phyloP scores from a whole-genome alignment of 2,888 invertebrate species.

The Pimpla rufipes region DNA sequence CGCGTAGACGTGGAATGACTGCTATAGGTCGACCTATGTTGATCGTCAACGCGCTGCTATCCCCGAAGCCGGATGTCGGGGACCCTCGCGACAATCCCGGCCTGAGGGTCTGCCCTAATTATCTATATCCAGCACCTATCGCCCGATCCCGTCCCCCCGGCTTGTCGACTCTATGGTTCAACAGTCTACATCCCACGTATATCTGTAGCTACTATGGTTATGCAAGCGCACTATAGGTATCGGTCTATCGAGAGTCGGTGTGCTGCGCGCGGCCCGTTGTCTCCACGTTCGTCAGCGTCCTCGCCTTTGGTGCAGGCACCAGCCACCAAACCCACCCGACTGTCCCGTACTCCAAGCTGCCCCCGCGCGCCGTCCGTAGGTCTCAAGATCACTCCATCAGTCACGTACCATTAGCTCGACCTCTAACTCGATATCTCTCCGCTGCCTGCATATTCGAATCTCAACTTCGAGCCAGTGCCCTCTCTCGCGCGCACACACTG shows the following conservation, averaged over 20 bases:
- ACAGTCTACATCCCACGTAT: slow-evolving; percentile 32
- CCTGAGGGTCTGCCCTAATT: slow-evolving; percentile 57
- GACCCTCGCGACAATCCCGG: slow-evolving; percentile 41
- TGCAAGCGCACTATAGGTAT: slow-evolving; percentile 31
- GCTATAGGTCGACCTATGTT: neutral
- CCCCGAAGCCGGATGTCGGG: neutral
- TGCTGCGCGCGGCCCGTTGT: slow-evolving; percentile 32
- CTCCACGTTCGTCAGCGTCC: slow-evolving; percentile 36
- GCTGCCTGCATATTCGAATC: slow-evolving; percentile 43
- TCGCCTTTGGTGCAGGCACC: slow-evolving; percentile 9
- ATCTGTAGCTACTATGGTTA: slow-evolving; percentile 3
- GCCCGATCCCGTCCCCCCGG: slow-evolving; percentile 16
- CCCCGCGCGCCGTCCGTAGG: slow-evolving; percentile 41
- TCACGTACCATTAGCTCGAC: slow-evolving; percentile 49
- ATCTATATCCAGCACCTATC: slow-evolving; percentile 45
- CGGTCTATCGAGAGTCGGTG: slow-evolving; percentile 36
- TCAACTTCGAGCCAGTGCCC: slow-evolving; percentile 24
- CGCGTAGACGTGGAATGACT: neutral
- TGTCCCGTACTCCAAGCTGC: neutral
- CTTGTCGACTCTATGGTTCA: slow-evolving; percentile 36
- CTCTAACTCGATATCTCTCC: slow-evolving; percentile 33
- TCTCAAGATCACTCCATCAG: slow-evolving; percentile 66
- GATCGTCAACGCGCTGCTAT: slow-evolving; percentile 19
- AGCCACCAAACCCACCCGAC: neutral
- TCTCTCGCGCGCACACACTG: neutral